phyloP scores from a whole-genome alignment of 2,113 vertebrate genomes.

The Cyprinodon variegatus region DNA sequence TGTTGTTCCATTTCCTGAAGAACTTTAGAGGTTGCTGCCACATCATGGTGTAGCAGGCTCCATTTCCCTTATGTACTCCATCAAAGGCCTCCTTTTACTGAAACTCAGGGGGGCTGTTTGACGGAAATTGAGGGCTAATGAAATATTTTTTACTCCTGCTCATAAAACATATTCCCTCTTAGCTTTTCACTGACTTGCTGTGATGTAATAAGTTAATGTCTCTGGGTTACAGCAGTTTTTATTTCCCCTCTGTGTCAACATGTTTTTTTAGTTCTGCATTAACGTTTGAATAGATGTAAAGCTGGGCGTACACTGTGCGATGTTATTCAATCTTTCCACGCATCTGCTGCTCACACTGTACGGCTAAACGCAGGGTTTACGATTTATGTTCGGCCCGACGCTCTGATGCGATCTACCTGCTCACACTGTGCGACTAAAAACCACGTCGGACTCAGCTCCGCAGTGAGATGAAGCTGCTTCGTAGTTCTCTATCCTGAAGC shows the following conservation, averaged over 20 bases:
- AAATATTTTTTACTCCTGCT: not conserved
- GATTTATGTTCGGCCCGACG: too few relatives aligned
- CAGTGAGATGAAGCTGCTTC: too few relatives aligned
- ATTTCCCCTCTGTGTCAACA: not conserved
- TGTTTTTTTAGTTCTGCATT: not conserved
- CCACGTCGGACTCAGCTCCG: too few relatives aligned
- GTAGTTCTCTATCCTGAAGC: too few relatives aligned
- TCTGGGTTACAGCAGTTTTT: not conserved
- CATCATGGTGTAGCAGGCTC: not conserved
- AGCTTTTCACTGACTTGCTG: not conserved
- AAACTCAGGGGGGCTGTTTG: constrained; percentile 1
- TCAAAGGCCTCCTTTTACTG: constrained; percentile 10
- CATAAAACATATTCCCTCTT: not conserved
- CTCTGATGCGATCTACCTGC: too few relatives aligned
- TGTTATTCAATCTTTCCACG: too few relatives aligned
- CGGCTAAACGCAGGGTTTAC: too few relatives aligned
- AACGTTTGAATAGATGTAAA: not conserved
- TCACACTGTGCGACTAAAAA: too few relatives aligned
- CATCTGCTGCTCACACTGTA: too few relatives aligned
- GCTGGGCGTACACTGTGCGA: too few relatives aligned
- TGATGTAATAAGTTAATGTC: not conserved
- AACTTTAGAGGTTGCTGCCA: constrained; percentile 14
- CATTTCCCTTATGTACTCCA: constrained; percentile 2
- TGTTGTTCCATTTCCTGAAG: constrained; percentile 45
- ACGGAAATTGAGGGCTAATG: not conserved